Base-by-base conservation (phyloP, 2,888 invertebrate genomes). In the Trimorus sp. region DNA sequence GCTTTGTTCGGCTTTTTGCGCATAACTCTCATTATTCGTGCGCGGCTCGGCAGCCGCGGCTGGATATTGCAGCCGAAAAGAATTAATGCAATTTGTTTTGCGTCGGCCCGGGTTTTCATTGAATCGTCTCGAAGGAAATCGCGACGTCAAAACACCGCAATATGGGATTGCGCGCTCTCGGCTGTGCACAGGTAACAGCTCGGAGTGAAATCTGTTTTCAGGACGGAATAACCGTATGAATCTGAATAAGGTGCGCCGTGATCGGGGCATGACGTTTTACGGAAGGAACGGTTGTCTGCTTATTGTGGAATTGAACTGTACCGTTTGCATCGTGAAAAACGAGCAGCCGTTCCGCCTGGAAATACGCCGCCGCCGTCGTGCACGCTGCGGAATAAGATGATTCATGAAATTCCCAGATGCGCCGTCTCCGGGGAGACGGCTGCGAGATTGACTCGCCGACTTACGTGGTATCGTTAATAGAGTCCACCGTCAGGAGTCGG, bases 191-290 rank as follows among this genome's bases (percentile, higher is more conserved):
- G 77, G 79, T 66, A 80, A 83, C 80, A 70, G 79, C 80, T 74
- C 80, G 75, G 63, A 71, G 80, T 78, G 68, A 83, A 83, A 83
- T 83, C 83, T 83, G 80, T 78, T 81, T 78, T 78, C 83, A 66
- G 60, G 62, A 37, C 76, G 71, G 75, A 80, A 75, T 81, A 83
- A 81, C 80, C 80, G 56, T 78, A 83, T 83, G 80, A 74, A 81
- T 83, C 78, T 83, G 78, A 78, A 83, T 83, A 78, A 83, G 78
- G 78, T 81, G 42, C 59, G 62, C 42, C 51, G 62, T 71, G 81
- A 81, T 77, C 73, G 77, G 77, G 45, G 81, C 74, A 77, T 77
- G 81, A 82, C 77, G 73, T 73, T 82, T 81, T 74, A 59, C 68
- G 65, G 54, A 59, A 69, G 63, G 16, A 77, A 73, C 66, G 45